Evolutionary conservation across 2,797 vertebrate genomes (phyloP), one percentile per base, ranked within the genome.

Genomic region (Serranus cabrilla): DNA sequence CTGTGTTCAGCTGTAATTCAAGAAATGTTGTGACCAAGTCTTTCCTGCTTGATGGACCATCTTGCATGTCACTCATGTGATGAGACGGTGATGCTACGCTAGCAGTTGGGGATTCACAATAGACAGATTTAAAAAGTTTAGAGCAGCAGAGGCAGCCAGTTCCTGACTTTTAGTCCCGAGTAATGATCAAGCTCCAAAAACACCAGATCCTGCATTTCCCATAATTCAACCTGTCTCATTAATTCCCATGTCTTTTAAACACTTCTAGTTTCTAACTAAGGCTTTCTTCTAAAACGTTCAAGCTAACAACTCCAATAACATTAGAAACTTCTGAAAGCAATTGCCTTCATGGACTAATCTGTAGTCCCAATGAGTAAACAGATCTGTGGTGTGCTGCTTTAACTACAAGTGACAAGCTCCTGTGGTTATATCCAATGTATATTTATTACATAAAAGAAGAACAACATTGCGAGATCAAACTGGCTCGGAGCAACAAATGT

Each of bases 341-440:
- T 43, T 39, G 27, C 20, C 23, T 46, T 46, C 0, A 23, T n/a
- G 37, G n/a, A 40, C 49, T 37, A 10, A 63, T 3, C 7, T 18
- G 23, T 13, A 18, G 0, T 21, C 34, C 7, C 34, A 34, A 34
- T 6, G 4, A 61, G 18, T 13, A 56, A 68, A 39, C 18, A 31
- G 45, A 67, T 27, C 66, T 52, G 56, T 25, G 25, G 4, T 50
- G 14, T 54, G 20, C 5, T 37, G 3, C 20, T 54, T 62, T 18
- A 68, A 72, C 45, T n/a, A 11, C 31, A 49, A 58, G 47, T 63
- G 55, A 43, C n/a, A 49, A 51, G 25, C 37, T 37, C 5, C 23
- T 52, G n/a, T 64, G 51, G 66, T 67, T 51, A 51, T 47, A 46
- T 52, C 20, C 64, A 39, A 60, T 60, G 21, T 27, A 37, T 27